phyloP scores from a whole-genome alignment of 1,140 invertebrate species.

The Musca domestica region DNA sequence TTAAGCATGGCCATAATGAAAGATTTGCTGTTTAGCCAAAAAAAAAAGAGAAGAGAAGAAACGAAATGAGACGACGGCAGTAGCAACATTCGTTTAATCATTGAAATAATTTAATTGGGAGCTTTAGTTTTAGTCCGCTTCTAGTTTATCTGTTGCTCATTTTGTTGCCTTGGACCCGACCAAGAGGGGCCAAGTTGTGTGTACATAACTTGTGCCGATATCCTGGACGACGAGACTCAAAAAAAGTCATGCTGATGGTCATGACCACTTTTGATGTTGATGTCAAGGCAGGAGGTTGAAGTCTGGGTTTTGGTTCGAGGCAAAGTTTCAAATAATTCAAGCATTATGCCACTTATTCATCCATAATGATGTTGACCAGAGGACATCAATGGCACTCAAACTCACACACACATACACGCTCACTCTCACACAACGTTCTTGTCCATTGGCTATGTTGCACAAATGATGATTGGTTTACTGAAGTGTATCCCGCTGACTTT shows the following conservation, averaged over 20 bases:
- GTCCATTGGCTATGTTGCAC: background rate
- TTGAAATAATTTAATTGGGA: slow-evolving; percentile 12
- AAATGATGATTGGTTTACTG: slow-evolving; percentile 16
- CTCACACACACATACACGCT: background rate
- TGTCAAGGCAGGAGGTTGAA: too few relatives aligned
- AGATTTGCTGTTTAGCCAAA: background rate
- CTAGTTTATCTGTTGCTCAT: slow-evolving; percentile 12
- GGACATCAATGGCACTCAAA: background rate
- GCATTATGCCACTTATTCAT: slow-evolving; percentile 7
- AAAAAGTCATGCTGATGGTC: too few relatives aligned
- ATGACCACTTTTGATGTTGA: too few relatives aligned
- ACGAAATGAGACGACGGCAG: background rate
- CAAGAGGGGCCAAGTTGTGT: too few relatives aligned
- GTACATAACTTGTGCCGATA: too few relatives aligned
- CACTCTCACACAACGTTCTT: background rate
- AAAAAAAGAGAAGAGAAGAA: too few relatives aligned
- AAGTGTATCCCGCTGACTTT: slow-evolving; percentile 16
- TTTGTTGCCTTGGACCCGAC: background rate
- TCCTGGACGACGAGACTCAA: too few relatives aligned
- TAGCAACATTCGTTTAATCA: slow-evolving; percentile 9
- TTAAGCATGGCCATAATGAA: background rate
- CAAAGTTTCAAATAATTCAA: too few relatives aligned
- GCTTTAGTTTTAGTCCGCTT: background rate
- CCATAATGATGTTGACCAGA: slow-evolving; percentile 18
- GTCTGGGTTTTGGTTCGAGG: too few relatives aligned